Base-by-base conservation (phyloP, 2,888 invertebrate genomes). In the Spisula subtruncata region DNA sequence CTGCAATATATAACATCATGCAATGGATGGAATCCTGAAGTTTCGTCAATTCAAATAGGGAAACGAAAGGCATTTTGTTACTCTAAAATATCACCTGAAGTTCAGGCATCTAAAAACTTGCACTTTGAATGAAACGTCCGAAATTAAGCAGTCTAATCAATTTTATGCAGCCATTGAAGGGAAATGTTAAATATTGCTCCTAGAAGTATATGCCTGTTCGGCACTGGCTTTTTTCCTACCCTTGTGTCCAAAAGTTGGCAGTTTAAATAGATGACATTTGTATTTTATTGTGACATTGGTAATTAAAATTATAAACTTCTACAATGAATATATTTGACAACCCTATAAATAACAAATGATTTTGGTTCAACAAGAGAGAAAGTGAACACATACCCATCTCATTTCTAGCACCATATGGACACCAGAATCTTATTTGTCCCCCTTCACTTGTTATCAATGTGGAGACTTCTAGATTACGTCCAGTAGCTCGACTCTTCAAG, bases 401-500 rank as follows among this genome's bases (percentile, higher is more conserved):
- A 81, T 94, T 93, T 83, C 94, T 94, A 29, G 93, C 90, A 51
- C 95, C 94, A 91, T 94, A 96, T 6, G 96, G 89, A 91, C 95
- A 96, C 97, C 97, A 97, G 94, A 96, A 97, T 8, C 94, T 86
- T 12, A 97, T 93, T n/a, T 88, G 87, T 2, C 97, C 97, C 0
- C 95, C 96, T 87, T 96, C 96, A 93, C 96, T 96, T 18, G 97
- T 96, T 35, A 97, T 92, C 81, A 97, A 92, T 20, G 96, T 94
- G 16, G 96, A 96, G 29, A 95, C 94, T 46, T 96, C 95, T 6
- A 94, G 92, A 48, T 93, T 93, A 71, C 95, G 93, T 20, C 92
- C 93, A 20, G 92, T 92, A 16, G 95, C 94, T 66, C 96, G 93
- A 0, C 89, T 91, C 35, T 94, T 93, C 85, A 97, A 93, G 88